Evolutionary conservation across 2,888 invertebrate genomes (phyloP).

Genomic region (Steinernema carpocapsae): DNA sequence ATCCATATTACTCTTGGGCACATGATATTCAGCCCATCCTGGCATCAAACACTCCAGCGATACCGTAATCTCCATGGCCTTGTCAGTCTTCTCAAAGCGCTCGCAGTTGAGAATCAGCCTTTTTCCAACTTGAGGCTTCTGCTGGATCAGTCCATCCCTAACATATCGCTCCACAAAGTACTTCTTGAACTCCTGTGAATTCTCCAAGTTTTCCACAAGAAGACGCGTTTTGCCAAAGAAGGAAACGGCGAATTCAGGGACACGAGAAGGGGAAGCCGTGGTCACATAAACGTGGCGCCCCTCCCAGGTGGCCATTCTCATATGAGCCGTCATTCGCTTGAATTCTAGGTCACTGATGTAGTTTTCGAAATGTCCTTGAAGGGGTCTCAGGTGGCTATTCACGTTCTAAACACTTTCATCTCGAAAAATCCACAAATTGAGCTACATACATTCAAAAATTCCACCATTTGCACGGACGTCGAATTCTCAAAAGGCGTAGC

Average conservation of each 20-base stretch:
- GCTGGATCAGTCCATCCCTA: not conserved
- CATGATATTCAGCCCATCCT: not conserved
- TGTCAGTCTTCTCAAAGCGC: not conserved
- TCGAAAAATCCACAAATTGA: not conserved
- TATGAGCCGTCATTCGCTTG: not conserved
- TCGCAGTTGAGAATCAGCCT: not conserved
- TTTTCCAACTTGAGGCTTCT: not conserved
- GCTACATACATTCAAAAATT: not conserved
- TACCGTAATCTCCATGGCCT: not conserved
- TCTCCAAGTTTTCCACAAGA: not conserved
- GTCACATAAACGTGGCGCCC: not conserved
- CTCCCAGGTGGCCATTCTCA: conserved; percentile 5
- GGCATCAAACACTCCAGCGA: not conserved
- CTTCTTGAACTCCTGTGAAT: not conserved
- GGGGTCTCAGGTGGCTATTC: not conserved
- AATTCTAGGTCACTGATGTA: conserved; percentile 17
- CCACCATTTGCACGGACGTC: not conserved
- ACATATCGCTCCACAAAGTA: not conserved
- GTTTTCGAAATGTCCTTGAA: not conserved
- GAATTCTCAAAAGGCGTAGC: not conserved
- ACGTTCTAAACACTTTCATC: not conserved
- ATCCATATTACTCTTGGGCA: not conserved
- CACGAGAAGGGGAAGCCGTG: not conserved
- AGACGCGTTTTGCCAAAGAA: conserved; percentile 12
- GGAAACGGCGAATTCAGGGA: not conserved